Evolutionary conservation across 2,797 vertebrate species (phyloP).

Genomic region (Jordanella pulchra): DNA sequence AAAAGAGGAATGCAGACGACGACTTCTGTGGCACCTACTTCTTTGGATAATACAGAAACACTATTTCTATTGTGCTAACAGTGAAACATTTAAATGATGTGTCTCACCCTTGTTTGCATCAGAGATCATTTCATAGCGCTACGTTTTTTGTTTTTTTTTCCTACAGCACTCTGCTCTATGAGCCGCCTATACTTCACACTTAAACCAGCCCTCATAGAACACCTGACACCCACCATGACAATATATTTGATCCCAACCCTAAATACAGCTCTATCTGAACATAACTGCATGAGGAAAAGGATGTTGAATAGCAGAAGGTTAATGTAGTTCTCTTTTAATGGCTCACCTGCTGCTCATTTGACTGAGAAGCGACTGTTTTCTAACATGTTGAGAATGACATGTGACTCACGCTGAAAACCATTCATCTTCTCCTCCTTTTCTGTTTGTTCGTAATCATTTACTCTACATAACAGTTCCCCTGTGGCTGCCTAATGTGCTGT

Average conservation of each 20-base stretch:
- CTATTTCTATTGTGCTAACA: conserved; percentile 24
- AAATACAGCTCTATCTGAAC: conserved; percentile 13
- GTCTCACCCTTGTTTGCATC: conserved; percentile 39
- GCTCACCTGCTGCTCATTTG: conserved; percentile 12
- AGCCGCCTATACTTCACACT: background rate
- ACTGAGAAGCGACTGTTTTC: conserved; percentile 14
- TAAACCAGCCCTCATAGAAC: background rate
- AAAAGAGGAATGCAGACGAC: background rate
- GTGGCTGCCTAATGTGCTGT: conserved; percentile 1
- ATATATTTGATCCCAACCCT: background rate
- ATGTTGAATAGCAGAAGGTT: conserved; percentile 12
- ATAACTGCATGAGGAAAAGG: background rate
- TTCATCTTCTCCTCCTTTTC: background rate
- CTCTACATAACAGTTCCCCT: conserved; percentile 63
- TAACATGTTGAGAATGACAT: background rate
- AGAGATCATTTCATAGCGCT: conserved; percentile 23
- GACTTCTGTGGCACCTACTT: background rate
- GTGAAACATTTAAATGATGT: conserved; percentile 40
- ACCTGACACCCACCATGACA: conserved; percentile 4
- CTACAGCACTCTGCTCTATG: conserved; percentile 15
- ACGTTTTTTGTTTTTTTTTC: conserved; percentile 35
- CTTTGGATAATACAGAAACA: background rate
- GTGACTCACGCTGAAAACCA: conserved; percentile 3
- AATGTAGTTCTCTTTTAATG: conserved; percentile 1
- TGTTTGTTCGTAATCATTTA: conserved; percentile 35